Conservation (phyloP, 2,113 vertebrate genomes). For the Pterocles burchelli region DNA sequence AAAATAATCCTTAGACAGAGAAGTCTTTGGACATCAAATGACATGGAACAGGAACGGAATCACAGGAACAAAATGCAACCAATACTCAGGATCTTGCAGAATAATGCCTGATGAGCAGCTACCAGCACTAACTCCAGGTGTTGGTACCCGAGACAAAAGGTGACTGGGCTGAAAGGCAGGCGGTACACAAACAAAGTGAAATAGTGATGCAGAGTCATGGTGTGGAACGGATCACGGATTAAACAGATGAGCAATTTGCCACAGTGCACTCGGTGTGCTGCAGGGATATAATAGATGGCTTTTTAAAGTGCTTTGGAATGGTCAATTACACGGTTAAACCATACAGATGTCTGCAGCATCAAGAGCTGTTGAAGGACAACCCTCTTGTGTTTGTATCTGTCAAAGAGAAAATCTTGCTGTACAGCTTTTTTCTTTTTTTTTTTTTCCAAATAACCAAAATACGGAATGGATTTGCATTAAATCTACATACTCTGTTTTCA, state of each 20-base stretch:
- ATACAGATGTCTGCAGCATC: background rate
- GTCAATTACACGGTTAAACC: background rate
- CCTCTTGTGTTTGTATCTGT: background rate
- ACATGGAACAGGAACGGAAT: background rate
- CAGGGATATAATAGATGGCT: background rate
- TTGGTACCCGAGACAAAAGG: background rate
- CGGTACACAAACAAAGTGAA: background rate
- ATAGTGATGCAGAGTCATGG: background rate
- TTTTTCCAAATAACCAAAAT: background rate
- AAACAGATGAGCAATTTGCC: background rate
- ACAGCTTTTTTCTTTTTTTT: background rate
- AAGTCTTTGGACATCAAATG: background rate
- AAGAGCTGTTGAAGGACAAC: background rate
- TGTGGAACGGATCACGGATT: background rate
- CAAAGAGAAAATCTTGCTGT: background rate
- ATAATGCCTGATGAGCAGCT: background rate
- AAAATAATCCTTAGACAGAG: background rate
- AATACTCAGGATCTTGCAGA: background rate
- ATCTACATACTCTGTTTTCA: background rate
- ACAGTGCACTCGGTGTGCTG: background rate
- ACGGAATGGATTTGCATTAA: background rate
- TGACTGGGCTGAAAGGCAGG: background rate
- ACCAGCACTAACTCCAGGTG: rapidly evolving
- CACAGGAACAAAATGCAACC: background rate
- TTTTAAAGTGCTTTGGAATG: background rate